A percentile compares a stretch with the other conserved stretches of the same genome.
Conservation (phyloP, 2,113 vertebrate species). For the Synodontis membranacea region DNA sequence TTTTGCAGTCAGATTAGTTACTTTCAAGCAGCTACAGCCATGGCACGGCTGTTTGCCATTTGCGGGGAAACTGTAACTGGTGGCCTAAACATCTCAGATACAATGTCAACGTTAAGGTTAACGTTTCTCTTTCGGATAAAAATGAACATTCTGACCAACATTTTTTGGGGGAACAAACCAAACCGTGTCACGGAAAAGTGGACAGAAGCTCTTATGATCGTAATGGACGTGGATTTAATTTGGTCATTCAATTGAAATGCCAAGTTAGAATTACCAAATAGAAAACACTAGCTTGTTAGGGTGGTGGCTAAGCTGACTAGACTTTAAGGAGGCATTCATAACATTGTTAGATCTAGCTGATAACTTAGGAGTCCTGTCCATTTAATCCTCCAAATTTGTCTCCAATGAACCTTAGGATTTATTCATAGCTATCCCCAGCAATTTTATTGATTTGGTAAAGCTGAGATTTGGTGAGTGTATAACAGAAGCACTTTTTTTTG, state of each 20-base stretch:
- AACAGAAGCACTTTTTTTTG: neutral
- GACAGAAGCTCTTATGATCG: neutral
- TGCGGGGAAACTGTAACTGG: neutral
- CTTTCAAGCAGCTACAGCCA: neutral
- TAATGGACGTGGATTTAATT: neutral
- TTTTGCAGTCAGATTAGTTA: neutral
- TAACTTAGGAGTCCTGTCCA: neutral
- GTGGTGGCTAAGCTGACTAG: neutral
- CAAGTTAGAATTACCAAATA: neutral
- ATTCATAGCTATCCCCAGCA: neutral
- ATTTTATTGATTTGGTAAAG: neutral
- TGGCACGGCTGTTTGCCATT: neutral
- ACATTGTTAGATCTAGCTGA: neutral
- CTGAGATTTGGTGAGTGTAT: neutral
- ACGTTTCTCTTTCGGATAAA: too few species aligned
- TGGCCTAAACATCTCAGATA: neutral
- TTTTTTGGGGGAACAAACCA: neutral
- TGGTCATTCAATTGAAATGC: neutral
- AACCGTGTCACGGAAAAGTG: neutral
- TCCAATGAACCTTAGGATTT: neutral
- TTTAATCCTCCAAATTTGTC: neutral
- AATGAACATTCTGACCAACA: too few species aligned
- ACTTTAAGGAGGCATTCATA: neutral
- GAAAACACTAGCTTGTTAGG: neutral
- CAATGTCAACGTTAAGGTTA: too few species aligned